Percentiles rank a stretch among this genome's conserved stretches.
Evolutionary conservation across 2,888 invertebrate species (phyloP).

Genomic region (Apamea crenata): DNA sequence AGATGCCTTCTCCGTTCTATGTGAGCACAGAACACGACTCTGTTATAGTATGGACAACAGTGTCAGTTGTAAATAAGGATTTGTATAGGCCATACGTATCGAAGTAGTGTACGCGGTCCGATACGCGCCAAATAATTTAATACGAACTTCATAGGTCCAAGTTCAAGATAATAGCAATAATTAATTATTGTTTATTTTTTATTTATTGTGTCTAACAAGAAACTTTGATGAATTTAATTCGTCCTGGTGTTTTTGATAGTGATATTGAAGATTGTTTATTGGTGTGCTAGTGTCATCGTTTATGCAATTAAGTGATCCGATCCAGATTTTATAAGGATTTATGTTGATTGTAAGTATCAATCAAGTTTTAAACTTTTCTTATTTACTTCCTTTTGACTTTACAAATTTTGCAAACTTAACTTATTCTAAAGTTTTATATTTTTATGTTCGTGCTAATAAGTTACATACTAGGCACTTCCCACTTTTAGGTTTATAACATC

Average conservation of each 20-base stretch:
- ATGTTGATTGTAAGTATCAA: slow-evolving; percentile 81
- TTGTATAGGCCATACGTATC: slow-evolving; percentile 90
- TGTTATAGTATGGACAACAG: slow-evolving; percentile 88
- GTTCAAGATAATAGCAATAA: slow-evolving; percentile 69
- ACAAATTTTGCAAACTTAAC: slow-evolving; percentile 31
- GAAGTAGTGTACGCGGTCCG: slow-evolving; percentile 82
- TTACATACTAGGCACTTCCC: background rate
- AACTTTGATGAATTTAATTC: slow-evolving; percentile 79
- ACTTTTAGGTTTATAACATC: background rate
- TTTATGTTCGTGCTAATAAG: background rate
- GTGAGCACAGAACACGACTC: slow-evolving; percentile 82
- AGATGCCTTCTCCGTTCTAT: slow-evolving; percentile 86
- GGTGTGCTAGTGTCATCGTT: slow-evolving; percentile 83
- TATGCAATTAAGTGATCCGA: slow-evolving; percentile 78
- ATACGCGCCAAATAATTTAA: slow-evolving; percentile 76
- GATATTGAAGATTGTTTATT: slow-evolving; percentile 81
- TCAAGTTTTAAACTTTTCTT: slow-evolving; percentile 41
- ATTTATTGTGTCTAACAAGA: slow-evolving; percentile 82
- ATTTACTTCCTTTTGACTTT: slow-evolving; percentile 11
- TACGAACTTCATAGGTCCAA: slow-evolving; percentile 73
- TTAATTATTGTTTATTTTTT: slow-evolving; percentile 65
- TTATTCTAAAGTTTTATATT: background rate
- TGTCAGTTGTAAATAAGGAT: slow-evolving; percentile 91
- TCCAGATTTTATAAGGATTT: slow-evolving; percentile 80
- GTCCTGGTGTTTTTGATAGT: slow-evolving; percentile 79